Conservation (phyloP, 2,113 vertebrate species). For the Spermophilus dauricus region DNA sequence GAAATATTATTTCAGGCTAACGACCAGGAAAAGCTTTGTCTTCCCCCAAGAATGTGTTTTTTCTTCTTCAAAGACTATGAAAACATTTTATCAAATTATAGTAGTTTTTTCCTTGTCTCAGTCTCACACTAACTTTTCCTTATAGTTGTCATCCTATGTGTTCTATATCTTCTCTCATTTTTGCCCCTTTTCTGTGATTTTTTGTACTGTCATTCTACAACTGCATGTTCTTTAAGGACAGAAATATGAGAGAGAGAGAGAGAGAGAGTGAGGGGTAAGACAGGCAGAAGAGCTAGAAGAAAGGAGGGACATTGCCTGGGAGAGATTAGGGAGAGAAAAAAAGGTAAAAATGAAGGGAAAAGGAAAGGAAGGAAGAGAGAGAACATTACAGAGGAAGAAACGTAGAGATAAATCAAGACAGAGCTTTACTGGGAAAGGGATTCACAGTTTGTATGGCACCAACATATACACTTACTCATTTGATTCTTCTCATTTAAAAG, state of each 20-base stretch:
- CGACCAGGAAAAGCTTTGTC: not conserved
- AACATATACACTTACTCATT: not conserved
- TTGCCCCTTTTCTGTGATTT: not conserved
- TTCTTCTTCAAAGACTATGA: not conserved
- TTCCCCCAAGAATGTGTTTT: not conserved
- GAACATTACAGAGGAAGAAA: not conserved
- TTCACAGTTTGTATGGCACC: not conserved
- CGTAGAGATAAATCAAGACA: not conserved
- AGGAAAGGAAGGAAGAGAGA: not conserved
- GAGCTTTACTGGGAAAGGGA: not conserved
- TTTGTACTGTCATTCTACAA: not conserved
- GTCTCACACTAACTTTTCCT: not conserved
- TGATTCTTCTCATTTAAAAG: not conserved
- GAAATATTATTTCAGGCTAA: not conserved
- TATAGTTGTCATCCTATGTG: not conserved
- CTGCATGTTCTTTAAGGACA: not conserved
- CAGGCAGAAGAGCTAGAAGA: not conserved
- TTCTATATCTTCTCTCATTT: not conserved
- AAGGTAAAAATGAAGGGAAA: not conserved
- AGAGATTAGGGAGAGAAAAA: not conserved
- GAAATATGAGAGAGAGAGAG: not conserved
- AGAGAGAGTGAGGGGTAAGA: not conserved
- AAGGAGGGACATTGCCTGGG: not conserved
- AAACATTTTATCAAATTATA: not conserved
- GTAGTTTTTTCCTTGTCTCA: not conserved